Evolutionary conservation across 2,797 vertebrate species (phyloP).

Genomic region (Sebastes diploproa): DNA sequence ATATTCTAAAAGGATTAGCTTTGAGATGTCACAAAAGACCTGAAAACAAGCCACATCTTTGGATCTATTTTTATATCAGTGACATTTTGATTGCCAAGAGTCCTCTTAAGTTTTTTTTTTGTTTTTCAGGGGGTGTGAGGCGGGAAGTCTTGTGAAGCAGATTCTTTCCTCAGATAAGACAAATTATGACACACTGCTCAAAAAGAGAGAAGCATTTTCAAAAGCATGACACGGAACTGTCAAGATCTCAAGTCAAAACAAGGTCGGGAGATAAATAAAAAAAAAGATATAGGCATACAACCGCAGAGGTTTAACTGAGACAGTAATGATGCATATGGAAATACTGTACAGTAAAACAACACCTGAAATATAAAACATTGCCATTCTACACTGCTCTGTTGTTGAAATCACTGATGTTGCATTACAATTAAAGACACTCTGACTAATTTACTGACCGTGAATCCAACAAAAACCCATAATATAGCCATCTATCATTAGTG

Average conservation of each 20-base stretch:
- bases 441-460: conserved; percentile 24
- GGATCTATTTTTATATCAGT: conserved; percentile 58
- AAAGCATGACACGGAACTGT: conserved; percentile 46
- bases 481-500: conserved; percentile 50
- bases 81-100: conserved; percentile 27
- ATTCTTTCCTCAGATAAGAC: conserved; percentile 27
- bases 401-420: background rate
- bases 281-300: background rate
- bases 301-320: background rate
- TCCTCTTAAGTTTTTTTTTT: conserved; percentile 28
- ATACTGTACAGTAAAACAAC: background rate
- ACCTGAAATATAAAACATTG: background rate
- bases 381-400: background rate
- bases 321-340: background rate
- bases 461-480: conserved; percentile 9
- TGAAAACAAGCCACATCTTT: conserved; percentile 15
- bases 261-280: conserved; percentile 5
- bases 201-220: conserved; percentile 14
- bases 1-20: conserved; percentile 21
- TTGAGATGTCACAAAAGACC: conserved; percentile 16
- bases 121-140: background rate
- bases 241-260: conserved; percentile 40
- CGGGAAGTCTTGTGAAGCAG: conserved; percentile 12
- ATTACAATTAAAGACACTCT: conserved; percentile 2
- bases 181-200: conserved; percentile 32